These are phyloP conservation scores for Pseudonaja textilis DNA, from an alignment of 2,113 vertebrate species.

Conservation along the genomic window DNA sequence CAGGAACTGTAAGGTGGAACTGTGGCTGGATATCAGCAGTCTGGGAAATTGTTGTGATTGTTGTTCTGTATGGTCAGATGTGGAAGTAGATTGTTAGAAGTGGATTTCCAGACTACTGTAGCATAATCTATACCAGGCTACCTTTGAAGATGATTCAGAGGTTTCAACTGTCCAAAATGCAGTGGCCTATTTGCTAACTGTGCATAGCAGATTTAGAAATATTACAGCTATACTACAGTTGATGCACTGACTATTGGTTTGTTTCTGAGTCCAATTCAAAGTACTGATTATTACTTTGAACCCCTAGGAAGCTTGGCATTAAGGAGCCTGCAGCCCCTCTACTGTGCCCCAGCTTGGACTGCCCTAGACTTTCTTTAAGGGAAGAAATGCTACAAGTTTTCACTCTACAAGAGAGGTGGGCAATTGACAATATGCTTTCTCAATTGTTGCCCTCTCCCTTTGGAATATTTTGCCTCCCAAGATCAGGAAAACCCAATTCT, in stretches of 20 bases:
- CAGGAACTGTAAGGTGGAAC: not conserved
- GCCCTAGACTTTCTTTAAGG: not conserved
- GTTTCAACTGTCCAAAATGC: not conserved
- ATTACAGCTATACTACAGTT: not conserved
- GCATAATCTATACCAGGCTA: not conserved
- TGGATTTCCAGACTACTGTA: not conserved
- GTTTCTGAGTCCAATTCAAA: not conserved
- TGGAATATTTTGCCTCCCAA: not conserved
- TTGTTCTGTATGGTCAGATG: not conserved
- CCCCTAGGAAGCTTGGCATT: not conserved
- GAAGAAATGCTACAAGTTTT: not conserved
- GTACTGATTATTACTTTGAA: not conserved
- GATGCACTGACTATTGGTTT: not conserved
- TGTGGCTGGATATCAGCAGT: not conserved
- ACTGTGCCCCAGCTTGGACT: not conserved
- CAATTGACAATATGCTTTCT: not conserved
- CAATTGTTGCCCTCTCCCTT: not conserved
- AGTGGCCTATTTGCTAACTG: not conserved
- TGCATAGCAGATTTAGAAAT: not conserved
- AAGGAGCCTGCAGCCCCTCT: not conserved
- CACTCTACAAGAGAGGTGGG: not conserved
- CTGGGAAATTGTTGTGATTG: not conserved
- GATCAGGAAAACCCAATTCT: not conserved
- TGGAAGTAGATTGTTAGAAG: not conserved
- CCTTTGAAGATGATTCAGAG: not conserved